Evolutionary conservation across 2,797 vertebrate genomes (phyloP), one percentile per base, ranked within the genome.

Genomic region (Malurus splendens): DNA sequence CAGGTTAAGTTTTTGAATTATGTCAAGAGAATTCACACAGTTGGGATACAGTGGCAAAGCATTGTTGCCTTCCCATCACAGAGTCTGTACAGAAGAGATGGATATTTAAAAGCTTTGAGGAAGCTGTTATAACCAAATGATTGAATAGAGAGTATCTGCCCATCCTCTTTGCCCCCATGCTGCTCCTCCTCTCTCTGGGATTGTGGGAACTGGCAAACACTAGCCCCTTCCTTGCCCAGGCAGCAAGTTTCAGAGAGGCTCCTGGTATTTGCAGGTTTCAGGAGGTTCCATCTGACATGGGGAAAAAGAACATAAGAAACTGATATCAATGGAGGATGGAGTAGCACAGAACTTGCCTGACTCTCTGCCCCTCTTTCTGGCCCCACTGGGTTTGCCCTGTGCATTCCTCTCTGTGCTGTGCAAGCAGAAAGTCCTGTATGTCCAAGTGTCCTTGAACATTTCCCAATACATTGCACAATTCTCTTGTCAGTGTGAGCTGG

Each of bases 371-470:
- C 13, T 80, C 10, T 32, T 70, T 32, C 5, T 6, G 5, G 15
- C 65, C 24, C 56, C 6, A 7, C 3, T 44, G 42, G 33, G 56
- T 90, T 38, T 82, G 73, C 19, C 32, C 28, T 0, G 0, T 39
- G 57, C 8, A 5, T 45, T 87, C 22, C 32, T 32, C 38, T 48
- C 27, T 0, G 0, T 67, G 54, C 47, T 77, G 65, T 67, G 82
- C n/a, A 51, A 85, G 75, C 50, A 90, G 57, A 91, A 95, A 47
- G 32, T 1, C 33, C 2, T 0, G 0, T n/a, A 16, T 56, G 38
- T 47, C 81, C 1, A 4, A 7, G 32, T 85, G 84, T 55, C 89
- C 93, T 91, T 89, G 87, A 90, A n/a, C 13, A 14, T 47, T 36
- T 64, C 32, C 30, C 39, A 90, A 4, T 1, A 10, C 17, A 3